Conservation (phyloP, 2,797 vertebrate genomes). For the Adrianichthys oophorus region DNA sequence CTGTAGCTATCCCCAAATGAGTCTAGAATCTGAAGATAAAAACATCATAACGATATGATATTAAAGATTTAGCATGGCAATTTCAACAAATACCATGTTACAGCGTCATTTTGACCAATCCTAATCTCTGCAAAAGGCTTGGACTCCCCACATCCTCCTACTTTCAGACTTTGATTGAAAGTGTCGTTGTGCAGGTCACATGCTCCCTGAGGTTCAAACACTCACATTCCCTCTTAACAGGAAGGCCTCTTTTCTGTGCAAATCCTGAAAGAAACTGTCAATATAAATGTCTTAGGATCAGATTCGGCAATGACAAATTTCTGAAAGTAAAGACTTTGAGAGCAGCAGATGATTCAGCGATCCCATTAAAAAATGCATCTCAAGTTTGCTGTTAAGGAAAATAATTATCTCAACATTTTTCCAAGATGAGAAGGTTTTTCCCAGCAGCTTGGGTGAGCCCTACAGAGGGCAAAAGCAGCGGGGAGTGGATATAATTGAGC, state of each 20-base stretch:
- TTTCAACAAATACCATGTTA: too few relatives aligned
- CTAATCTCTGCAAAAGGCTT: not conserved
- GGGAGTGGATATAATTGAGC: constrained; percentile 84
- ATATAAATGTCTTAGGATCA: constrained; percentile 36
- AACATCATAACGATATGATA: too few relatives aligned
- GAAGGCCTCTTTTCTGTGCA: constrained; percentile 40
- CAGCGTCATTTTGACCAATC: not conserved
- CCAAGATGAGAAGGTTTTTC: constrained; percentile 69
- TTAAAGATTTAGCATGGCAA: too few relatives aligned
- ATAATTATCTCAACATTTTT: constrained; percentile 75
- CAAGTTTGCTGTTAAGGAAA: constrained; percentile 67
- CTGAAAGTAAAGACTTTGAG: constrained; percentile 18
- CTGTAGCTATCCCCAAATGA: too few relatives aligned
- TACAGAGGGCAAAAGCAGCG: constrained; percentile 75
- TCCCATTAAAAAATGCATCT: constrained; percentile 42
- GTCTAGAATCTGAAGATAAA: too few relatives aligned
- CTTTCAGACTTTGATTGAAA: constrained; percentile 20
- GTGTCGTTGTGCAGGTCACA: constrained; percentile 3
- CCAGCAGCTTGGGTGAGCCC: constrained; percentile 62
- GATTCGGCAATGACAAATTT: constrained; percentile 28
- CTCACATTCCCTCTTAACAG: constrained; percentile 44
- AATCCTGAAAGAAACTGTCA: constrained; percentile 58
- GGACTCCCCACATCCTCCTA: not conserved
- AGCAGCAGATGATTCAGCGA: constrained; percentile 23
- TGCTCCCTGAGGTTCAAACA: constrained; percentile 15